Evolutionary conservation across 2,797 vertebrate species (phyloP).

Genomic region (Falco peregrinus): DNA sequence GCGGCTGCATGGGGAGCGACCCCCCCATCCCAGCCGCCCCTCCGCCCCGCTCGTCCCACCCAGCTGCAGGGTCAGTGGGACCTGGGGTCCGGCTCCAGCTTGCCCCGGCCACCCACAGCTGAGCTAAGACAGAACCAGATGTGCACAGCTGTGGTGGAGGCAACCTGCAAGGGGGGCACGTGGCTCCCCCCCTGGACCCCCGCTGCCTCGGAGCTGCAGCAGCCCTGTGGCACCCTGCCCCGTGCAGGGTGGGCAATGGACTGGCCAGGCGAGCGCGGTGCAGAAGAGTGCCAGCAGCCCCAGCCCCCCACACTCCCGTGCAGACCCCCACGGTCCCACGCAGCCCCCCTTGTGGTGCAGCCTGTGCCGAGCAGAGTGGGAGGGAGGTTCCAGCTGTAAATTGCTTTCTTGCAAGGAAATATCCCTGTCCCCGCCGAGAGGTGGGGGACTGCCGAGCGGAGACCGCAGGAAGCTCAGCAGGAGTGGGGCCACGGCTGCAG

Average conservation of each 20-base stretch:
- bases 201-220: not conserved
- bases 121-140: not conserved
- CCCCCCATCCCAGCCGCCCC: accelerated
- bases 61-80: not conserved
- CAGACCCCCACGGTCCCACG: too few species aligned
- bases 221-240: not conserved
- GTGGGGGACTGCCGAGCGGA: not conserved
- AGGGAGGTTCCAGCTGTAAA: not conserved
- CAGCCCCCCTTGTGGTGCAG: not conserved
- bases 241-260: accelerated
- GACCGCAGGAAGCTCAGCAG: not conserved
- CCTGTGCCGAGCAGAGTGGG: not conserved
- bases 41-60: accelerated
- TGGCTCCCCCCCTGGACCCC: not conserved
- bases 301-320: not conserved
- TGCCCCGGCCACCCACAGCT: not conserved
- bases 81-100: not conserved
- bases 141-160: not conserved
- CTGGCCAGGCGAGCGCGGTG: accelerated
- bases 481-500: not conserved
- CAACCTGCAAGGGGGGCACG: not conserved
- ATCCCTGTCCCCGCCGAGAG: not conserved
- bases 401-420: not conserved
- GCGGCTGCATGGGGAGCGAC: accelerated
- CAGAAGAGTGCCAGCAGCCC: not conserved